Evolutionary conservation across 2,797 vertebrate species (phyloP).

Genomic region (Apogon talboti): DNA sequence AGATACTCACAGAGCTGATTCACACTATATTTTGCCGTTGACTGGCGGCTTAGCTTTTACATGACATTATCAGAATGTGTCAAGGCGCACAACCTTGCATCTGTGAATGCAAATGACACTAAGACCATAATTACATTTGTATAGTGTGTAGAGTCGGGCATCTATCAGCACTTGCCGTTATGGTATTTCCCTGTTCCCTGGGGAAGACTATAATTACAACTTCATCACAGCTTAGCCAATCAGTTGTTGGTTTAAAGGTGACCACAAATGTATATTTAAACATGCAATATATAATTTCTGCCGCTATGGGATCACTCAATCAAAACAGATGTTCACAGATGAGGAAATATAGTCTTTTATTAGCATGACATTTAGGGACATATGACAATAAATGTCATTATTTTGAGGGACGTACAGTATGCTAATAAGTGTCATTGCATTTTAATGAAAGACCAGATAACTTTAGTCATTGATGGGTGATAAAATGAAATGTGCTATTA

Average conservation of each 20-base stretch:
- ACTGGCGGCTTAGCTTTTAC: conserved; percentile 25
- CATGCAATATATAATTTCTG: too few species aligned
- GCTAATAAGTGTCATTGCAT: too few species aligned
- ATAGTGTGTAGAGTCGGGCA: conserved; percentile 5
- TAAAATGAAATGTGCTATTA: too few species aligned
- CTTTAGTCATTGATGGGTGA: too few species aligned
- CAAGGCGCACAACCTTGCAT: conserved; percentile 17
- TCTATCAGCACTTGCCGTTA: conserved; percentile 17
- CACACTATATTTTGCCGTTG: conserved; percentile 35
- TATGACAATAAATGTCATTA: too few species aligned
- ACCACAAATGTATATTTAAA: conserved; percentile 48
- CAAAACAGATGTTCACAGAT: too few species aligned
- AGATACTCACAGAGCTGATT: conserved; percentile 53
- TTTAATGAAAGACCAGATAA: too few species aligned
- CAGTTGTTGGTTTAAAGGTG: conserved; percentile 34
- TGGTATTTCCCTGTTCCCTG: conserved; percentile 2
- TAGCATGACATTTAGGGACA: too few species aligned
- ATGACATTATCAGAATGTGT: conserved; percentile 33
- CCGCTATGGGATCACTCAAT: too few species aligned
- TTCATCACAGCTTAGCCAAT: conserved; percentile 23
- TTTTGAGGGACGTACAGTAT: too few species aligned
- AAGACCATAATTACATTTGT: conserved; percentile 9
- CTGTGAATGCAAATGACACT: conserved; percentile 32
- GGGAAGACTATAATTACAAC: conserved; percentile 12
- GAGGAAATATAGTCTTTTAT: too few species aligned